A percentile compares a stretch with the other conserved stretches of the same genome.
These are phyloP conservation scores for Strix aluco DNA, from an alignment of 2,113 vertebrate genomes.

Conservation along the genomic window DNA sequence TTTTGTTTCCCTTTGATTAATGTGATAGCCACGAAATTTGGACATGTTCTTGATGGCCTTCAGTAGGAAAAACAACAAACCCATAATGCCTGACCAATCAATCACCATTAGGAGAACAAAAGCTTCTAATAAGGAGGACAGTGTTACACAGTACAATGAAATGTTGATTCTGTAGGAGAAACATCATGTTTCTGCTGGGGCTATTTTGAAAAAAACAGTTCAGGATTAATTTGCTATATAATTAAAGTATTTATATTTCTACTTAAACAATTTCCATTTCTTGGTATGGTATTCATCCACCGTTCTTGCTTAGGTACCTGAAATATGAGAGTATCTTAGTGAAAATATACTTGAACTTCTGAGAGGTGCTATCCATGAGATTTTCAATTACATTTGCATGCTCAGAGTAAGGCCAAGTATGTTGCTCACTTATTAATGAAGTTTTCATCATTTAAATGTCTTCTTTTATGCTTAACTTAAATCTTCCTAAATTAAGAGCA, in stretches of 20 bases:
- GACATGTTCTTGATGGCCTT: slow-evolving; percentile 79
- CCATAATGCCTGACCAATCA: slow-evolving; percentile 53
- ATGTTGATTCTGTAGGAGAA: slow-evolving; percentile 66
- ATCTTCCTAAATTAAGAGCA: slow-evolving; percentile 28
- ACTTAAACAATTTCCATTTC: neutral
- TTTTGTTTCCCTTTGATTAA: slow-evolving; percentile 85
- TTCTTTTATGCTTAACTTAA: slow-evolving; percentile 36
- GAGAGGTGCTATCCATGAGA: neutral
- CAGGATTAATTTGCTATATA: neutral
- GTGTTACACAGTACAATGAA: slow-evolving; percentile 70
- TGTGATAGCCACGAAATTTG: slow-evolving; percentile 81
- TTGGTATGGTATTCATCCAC: neutral
- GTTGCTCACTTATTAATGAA: slow-evolving; percentile 27
- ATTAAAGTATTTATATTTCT: neutral
- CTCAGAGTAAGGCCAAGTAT: neutral
- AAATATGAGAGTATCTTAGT: neutral
- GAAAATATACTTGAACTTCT: slow-evolving; percentile 41
- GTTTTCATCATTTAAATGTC: neutral
- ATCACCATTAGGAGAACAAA: slow-evolving; percentile 69
- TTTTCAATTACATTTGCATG: neutral
- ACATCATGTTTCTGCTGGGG: slow-evolving; percentile 59
- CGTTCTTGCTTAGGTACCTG: neutral
- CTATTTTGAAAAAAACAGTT: neutral
- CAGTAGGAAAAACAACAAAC: slow-evolving; percentile 69
- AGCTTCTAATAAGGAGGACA: slow-evolving; percentile 70